Base-by-base conservation (phyloP, 2,888 invertebrate species). In the Leptarthrus brevirostris region DNA sequence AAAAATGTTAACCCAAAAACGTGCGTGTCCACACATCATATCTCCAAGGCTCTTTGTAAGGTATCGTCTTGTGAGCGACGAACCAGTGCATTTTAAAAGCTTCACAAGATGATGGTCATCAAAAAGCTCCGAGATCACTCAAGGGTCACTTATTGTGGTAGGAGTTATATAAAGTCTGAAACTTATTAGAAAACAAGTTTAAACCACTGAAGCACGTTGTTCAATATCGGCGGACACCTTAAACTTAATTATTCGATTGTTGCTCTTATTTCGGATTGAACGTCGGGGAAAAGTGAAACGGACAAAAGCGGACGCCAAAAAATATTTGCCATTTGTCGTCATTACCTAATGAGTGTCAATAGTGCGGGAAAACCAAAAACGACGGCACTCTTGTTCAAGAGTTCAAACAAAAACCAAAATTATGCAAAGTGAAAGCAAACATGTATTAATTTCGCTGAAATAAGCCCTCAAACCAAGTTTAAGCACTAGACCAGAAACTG, bases 341-440 rank as follows among this genome's bases (percentile, higher is more conserved):
- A 64, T 64, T 64, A 47, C 64, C 64, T 64, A 64, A 64, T 64
- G 69, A 52, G 52, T 69, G 52, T 69, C 52, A 69, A 64, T 14
- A 64, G 64, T 44, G 64, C 16, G 18, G 12, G 20, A 44, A 16
- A 64, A 14, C 64, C 22, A 44, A 47, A 64, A 24, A 44, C 44
- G n/a, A 24, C 22, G 22, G 22, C 22, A 61, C 44, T 24, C 20
- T 47, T 64, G 64, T 47, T 64, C 16, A 24, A 66, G 12, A 40
- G 69, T 49, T 69, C 34, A 69, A 69, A 52, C 24, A 52, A 6
- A 69, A 69, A 52, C 69, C 14, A 24, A 44, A 69, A 69, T 52
- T 52, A 69, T 69, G 52, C 69, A 69, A 69, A 69, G 69, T 69
- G 69, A 69, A 69, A 69, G 69, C 69, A 69, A 69, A 69, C 69